These are phyloP conservation scores for Malacoraja senta DNA, from an alignment of 2,797 vertebrate genomes.

Conservation along the genomic window DNA sequence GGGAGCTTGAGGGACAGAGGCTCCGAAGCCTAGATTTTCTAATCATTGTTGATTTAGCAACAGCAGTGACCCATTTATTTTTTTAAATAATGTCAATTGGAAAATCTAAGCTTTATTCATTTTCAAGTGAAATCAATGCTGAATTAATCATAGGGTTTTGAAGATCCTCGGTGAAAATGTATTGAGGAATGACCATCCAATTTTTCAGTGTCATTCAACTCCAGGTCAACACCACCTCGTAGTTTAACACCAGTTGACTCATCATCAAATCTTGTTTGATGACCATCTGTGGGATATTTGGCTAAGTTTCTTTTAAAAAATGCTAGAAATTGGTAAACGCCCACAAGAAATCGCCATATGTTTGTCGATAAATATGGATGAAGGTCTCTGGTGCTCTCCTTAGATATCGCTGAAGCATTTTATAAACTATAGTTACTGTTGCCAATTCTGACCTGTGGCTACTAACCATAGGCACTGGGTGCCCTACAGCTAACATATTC, in stretches of 20 bases:
- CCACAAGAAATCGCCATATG: not conserved
- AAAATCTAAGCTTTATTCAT: conserved; percentile 27
- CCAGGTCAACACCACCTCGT: not conserved
- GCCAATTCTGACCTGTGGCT: not conserved
- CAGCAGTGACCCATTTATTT: not conserved
- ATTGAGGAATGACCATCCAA: not conserved
- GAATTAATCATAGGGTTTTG: conserved; percentile 16
- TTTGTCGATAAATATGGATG: not conserved
- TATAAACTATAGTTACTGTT: not conserved
- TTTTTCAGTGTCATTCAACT: not conserved
- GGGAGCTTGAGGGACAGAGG: not conserved
- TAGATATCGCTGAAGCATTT: not conserved
- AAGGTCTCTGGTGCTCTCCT: not conserved
- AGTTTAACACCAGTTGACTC: not conserved
- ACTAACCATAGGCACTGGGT: not conserved
- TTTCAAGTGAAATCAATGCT: conserved; percentile 22
- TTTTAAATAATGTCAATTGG: conserved; percentile 27
- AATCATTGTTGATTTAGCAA: conserved; percentile 25
- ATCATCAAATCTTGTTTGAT: not conserved
- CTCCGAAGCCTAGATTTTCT: conserved; percentile 24
- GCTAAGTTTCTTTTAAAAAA: too few species aligned
- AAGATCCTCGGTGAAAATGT: not conserved
- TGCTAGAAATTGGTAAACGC: not conserved
- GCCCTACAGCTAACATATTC: not conserved
- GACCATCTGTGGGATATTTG: not conserved